Base-by-base conservation (phyloP, 92 coral and sea anemone genomes). In the Zoanthus gigantus region DNA sequence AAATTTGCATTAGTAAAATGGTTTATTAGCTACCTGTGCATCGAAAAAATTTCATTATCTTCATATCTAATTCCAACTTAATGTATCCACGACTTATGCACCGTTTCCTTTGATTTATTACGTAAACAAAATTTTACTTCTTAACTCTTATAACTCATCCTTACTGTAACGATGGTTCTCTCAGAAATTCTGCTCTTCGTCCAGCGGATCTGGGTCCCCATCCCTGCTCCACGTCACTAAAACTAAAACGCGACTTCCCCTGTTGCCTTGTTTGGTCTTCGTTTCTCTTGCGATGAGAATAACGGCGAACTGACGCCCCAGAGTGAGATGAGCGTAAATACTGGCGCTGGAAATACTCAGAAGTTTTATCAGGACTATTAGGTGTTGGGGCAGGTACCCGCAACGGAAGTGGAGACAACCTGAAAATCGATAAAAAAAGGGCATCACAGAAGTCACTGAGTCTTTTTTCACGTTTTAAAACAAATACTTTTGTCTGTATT, bases 311-410 rank as follows among this genome's bases (percentile, higher is more conserved):
- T 7, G 90, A 77, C 30, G 46, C 87, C 1, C 86, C 87, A 18
- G 89, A 32, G 7, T 92, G 92, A 9, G 97, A 88, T 34, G 89
- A 65, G 10, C 98, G 95, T 0, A 95, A 90, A 61, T 74, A 75
- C 52, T 88, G 97, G 8, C 94, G 95, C 61, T 86, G 88, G 50
- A 42, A 88, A 79, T 68, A 84, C 68, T 92, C 92, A 68, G 92
- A 93, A 14, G 93, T 53, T 52, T 90, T 92, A 32, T 94, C 94
- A 3, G 97, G 99, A 63, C 96, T 95, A 46, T 89, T 95, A 18
- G 99, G 99, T 0, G 99, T 97, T 3, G 99, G 98, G 7, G 99
- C 99, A 12, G 99, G 99, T 3, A 98, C 97, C 14, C 84, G 83
- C 9, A 97, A 91, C 6, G 95, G 93, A 10, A 88, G 65, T 8